Evolutionary conservation across 2,888 invertebrate species (phyloP).

Genomic region (Dasypolia templi): DNA sequence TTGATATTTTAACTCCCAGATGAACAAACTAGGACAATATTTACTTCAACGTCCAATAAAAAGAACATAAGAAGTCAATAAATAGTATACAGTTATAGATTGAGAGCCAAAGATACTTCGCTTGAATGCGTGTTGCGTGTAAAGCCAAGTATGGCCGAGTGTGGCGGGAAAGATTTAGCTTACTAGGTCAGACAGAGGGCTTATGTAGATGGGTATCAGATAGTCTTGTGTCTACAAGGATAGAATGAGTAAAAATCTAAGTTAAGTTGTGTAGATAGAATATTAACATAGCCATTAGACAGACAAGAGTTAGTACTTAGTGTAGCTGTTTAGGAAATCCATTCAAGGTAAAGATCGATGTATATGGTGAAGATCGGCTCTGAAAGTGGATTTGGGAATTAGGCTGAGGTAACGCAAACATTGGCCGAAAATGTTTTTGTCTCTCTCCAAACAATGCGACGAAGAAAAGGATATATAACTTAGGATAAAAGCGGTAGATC

Average conservation of each 20-base stretch:
- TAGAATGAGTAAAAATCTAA: conserved; percentile 27
- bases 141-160: conserved; percentile 35
- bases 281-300: conserved; percentile 18
- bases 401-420: background rate
- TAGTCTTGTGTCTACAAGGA: conserved; percentile 43
- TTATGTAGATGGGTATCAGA: conserved; percentile 57
- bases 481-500: background rate
- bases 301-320: conserved; percentile 19
- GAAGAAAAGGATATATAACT: background rate
- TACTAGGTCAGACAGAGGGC: conserved; percentile 65
- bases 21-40: background rate
- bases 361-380: background rate
- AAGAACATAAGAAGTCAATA: conserved; percentile 37
- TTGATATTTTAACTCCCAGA: background rate
- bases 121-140: conserved; percentile 59
- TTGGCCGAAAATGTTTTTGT: background rate
- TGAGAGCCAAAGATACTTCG: conserved; percentile 61
- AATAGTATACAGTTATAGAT: conserved; percentile 49
- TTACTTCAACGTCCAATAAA: conserved; percentile 17
- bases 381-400: background rate
- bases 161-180: conserved; percentile 59
- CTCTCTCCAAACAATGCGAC: background rate
- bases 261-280: conserved; percentile 22
- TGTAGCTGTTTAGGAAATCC: background rate
- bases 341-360: background rate